phyloP scores from a whole-genome alignment of 2,888 invertebrate species.

The Nasonovia ribisnigri region DNA sequence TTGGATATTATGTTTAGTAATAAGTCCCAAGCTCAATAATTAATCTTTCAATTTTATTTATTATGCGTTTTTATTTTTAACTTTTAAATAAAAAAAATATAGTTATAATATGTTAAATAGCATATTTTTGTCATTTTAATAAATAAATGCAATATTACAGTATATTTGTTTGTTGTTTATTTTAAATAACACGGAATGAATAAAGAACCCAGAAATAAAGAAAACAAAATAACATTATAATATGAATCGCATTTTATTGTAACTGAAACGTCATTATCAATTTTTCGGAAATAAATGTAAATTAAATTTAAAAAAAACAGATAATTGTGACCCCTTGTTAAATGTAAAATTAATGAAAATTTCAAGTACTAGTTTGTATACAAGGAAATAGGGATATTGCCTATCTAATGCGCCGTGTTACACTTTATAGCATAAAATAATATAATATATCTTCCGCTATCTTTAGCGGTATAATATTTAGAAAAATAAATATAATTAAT shows the following conservation, averaged over 20 bases:
- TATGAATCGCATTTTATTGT: background rate
- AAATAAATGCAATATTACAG: background rate
- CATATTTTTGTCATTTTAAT: background rate
- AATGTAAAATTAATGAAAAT: background rate
- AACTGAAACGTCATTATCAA: background rate
- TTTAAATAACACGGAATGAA: no score
- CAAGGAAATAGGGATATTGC: background rate
- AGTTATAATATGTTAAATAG: background rate
- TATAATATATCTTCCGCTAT: background rate
- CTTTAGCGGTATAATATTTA: background rate
- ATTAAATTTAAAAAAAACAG: background rate
- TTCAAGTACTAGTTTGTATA: background rate
- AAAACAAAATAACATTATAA: background rate
- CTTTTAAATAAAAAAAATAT: no score
- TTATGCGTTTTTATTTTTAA: no score
- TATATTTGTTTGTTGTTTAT: no score
- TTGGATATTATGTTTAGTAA: no score
- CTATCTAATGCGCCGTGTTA: conserved; percentile 29
- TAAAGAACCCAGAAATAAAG: background rate
- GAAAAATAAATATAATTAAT: background rate
- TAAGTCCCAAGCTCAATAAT: no score
- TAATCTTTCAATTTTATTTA: no score
- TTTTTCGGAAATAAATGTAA: background rate
- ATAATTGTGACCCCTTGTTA: background rate
- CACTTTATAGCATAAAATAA: background rate